These are phyloP conservation scores for Villa cingulata DNA, from an alignment of 2,888 invertebrate species.

Conservation along the genomic window DNA sequence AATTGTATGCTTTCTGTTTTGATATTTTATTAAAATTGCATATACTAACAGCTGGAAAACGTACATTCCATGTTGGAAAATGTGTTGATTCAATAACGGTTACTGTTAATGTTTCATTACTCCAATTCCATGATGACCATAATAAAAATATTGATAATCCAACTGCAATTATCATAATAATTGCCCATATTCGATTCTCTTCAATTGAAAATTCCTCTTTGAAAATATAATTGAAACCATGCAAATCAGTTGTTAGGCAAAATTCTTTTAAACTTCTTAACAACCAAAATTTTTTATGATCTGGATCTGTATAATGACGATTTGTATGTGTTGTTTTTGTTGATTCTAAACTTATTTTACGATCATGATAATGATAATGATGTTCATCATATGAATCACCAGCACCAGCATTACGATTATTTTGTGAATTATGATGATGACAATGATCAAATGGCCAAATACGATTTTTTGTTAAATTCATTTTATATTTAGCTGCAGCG, in stretches of 20 bases:
- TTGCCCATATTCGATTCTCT: conserved; percentile 46
- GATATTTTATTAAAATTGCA: conserved; percentile 45
- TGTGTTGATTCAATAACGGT: conserved; percentile 45
- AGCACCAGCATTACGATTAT: too few relatives aligned
- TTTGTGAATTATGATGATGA: too few relatives aligned
- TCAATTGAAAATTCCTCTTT: conserved; percentile 40
- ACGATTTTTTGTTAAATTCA: too few relatives aligned
- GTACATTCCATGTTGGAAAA: conserved; percentile 44
- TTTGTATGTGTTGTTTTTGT: background rate
- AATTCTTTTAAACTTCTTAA: conserved; percentile 38
- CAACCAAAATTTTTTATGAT: conserved; percentile 22
- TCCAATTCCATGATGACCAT: conserved; percentile 45
- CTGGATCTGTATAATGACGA: too few relatives aligned
- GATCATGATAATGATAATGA: background rate
- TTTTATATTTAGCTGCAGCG: too few relatives aligned
- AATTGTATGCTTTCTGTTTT: conserved; percentile 25
- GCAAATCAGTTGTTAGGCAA: conserved; percentile 52
- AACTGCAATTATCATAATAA: conserved; percentile 42
- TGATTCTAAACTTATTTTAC: background rate
- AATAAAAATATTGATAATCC: conserved; percentile 43
- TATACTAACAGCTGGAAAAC: conserved; percentile 44
- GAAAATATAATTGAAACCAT: conserved; percentile 56
- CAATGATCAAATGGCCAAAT: too few relatives aligned
- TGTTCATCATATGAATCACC: too few relatives aligned
- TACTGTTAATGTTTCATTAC: conserved; percentile 45